Base-by-base conservation (phyloP, 2,888 invertebrate genomes). In the Steinernema carpocapsae region DNA sequence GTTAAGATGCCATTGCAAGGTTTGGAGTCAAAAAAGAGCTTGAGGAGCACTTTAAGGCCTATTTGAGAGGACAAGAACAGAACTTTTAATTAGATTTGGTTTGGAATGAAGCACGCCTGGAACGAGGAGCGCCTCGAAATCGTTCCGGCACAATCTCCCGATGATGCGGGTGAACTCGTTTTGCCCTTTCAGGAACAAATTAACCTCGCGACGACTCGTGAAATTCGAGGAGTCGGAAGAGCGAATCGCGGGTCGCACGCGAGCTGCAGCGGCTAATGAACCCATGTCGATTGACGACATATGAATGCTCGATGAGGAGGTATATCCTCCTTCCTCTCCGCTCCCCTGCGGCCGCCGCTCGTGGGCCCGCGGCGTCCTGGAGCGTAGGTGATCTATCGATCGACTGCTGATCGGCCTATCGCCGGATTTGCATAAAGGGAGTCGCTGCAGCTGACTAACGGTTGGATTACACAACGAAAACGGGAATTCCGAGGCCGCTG, bases 261-360 rank as follows among this genome's bases (percentile, higher is more conserved):
- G 64, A 22, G 19, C 29, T 1, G 29, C 12, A 32, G 64, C 64
- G 64, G 64, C 64, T 64, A 64, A 64, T 64, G 64, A 64, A 64
- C 64, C 19, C 64, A 26, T 32, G 64, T 64, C 64, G 64, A 64
- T 17, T 26, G 64, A 29, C 64, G 32, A 32, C 64, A 64, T 64
- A 64, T 64, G 64, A 64, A 64, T 64, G 64, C 29, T 26, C 24
- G 64, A 64, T 64, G 64, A 64, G 64, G 64, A 64, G 64, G 64
- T 64, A 64, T 32, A 19, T 48, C 48, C 48, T 48, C 48, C 17
- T 14, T 14, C 4, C 37, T 37, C 37, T 3, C 37, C 37, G 3
- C 37, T 48, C 52, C 4, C 24, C 32, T 6, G 37, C 1, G 64
- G 64, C 10, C 64, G 56, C n/a, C 26, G 64, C 10, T 6, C 64